phyloP scores from a whole-genome alignment of 1,140 invertebrate genomes.

The Brachionus sp. region DNA sequence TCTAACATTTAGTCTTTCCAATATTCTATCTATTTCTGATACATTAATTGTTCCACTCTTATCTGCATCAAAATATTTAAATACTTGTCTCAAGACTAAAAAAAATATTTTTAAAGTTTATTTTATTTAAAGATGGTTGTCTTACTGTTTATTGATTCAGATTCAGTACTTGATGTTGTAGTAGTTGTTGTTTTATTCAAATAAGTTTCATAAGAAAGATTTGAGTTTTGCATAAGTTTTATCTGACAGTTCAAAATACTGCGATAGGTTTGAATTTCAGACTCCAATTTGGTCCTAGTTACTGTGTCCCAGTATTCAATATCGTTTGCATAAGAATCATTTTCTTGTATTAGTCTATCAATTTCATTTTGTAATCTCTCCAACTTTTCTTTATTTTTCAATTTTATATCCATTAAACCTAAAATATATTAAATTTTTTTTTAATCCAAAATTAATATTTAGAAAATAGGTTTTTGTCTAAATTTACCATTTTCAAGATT shows the following conservation, averaged over 20 bases:
- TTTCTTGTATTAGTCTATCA: background rate
- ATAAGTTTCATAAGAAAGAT: conserved; percentile 10
- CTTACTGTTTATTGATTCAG: conserved; percentile 13
- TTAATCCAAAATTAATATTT: no score
- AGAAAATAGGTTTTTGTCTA: background rate
- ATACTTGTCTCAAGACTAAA: conserved; percentile 22
- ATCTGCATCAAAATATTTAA: conserved; percentile 42
- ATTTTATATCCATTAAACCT: background rate
- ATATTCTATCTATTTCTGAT: conserved; percentile 1
- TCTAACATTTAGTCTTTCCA: background rate
- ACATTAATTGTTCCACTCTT: conserved; percentile 29
- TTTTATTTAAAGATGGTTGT: background rate
- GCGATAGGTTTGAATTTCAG: conserved; percentile 43
- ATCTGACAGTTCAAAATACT: conserved; percentile 43
- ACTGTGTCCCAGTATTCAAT: conserved; percentile 38
- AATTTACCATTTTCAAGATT: conserved; percentile 18
- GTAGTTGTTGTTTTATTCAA: background rate
- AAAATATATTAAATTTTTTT: background rate
- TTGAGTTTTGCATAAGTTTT: conserved; percentile 39
- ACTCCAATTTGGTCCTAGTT: conserved; percentile 34
- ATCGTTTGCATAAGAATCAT: conserved; percentile 16
- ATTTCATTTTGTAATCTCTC: conserved; percentile 1
- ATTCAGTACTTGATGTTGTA: background rate
- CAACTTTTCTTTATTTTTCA: conserved; percentile 20
- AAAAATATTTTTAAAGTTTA: background rate